Evolutionary conservation across 2,797 vertebrate genomes (phyloP), one percentile per base, ranked within the genome.

Genomic region (Danio tinwini): DNA sequence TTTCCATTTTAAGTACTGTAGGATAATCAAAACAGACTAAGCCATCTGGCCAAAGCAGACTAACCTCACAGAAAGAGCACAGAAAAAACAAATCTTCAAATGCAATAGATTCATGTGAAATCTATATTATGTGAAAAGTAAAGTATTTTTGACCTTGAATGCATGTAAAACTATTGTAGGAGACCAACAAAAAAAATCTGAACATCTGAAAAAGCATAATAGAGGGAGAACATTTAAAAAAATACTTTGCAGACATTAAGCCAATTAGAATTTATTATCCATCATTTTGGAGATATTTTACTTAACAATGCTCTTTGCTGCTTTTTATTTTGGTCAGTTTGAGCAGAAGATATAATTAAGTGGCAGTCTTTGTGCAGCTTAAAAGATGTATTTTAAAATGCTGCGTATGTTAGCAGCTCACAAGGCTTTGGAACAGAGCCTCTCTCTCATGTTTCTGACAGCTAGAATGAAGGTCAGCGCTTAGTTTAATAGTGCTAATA

Each of bases 401-500:
- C 37, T 52, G 29, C 12, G 37, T 42, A 50, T 0, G 7, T 42
- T 52, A 37, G 59, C 59, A 63, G 73, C 37, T 61, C 0, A 6
- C 6, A 37, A 65, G 14, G 50, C 45, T 55, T 45, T 50, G 56
- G 44, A 74, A 52, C 9, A 2, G 62, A 67, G 74, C 39, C 8
- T 63, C 16, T 72, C 13, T 73, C 9, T 29, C 29, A 29, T 47
- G 13, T 16, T 55, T 52, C 74, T 49, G 70, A 56, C 58, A 44
- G 59, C 67, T 71, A 70, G n/a, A 80, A 83, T 80, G 39, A 49
- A 69, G 21, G 73, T 39, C 69, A 53, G 47, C 8, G 19, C 65
- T 75, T 78, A 37, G 42, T 75, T 74, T 64, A 59, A 80, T 81
- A 64, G 52, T 59, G 37, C 63, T 14, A 65, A 75, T 62, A 62